Conservation (phyloP, 1,140 invertebrate species). For the Littorina saxatilis region DNA sequence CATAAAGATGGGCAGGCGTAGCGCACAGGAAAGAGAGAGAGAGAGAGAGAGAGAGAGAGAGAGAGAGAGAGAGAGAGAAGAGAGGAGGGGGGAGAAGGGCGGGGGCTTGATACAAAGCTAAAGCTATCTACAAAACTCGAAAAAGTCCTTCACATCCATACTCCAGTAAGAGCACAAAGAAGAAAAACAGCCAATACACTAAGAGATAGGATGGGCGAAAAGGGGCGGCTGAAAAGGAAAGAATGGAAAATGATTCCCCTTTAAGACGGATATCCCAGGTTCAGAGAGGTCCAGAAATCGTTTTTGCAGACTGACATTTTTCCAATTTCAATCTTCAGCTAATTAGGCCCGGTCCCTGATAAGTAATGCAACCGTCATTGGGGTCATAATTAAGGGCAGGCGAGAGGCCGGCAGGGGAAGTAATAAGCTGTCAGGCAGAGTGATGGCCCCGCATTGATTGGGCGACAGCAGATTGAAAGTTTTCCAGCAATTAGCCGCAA, state of each 20-base stretch:
- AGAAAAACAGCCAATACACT: background rate
- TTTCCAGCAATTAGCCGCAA: slow-evolving; percentile 45
- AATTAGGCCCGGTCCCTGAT: slow-evolving; percentile 42
- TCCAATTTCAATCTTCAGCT: slow-evolving; percentile 50
- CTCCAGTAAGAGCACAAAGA: background rate
- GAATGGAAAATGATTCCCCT: slow-evolving; percentile 6
- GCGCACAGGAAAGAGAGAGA: background rate
- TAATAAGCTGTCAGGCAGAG: slow-evolving; percentile 38
- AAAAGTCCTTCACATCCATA: background rate
- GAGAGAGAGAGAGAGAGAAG: background rate
- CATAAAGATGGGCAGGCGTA: background rate
- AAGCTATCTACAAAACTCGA: background rate
- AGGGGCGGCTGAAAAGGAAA: background rate
- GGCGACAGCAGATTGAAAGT: slow-evolving; percentile 39
- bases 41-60: background rate
- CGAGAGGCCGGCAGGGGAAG: background rate
- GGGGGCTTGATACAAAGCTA: background rate
- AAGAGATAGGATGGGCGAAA: background rate
- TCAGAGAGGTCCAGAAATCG: slow-evolving; percentile 37
- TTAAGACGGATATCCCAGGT: slow-evolving; percentile 34
- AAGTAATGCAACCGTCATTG: slow-evolving; percentile 42
- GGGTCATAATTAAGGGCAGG: slow-evolving; percentile 37
- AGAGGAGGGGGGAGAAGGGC: background rate
- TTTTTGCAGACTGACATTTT: slow-evolving; percentile 48
- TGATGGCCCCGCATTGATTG: slow-evolving; percentile 40